Evolutionary conservation across 1,140 invertebrate species (phyloP), one percentile per base, ranked within the genome.

Genomic region (Chrysoperla carnea): DNA sequence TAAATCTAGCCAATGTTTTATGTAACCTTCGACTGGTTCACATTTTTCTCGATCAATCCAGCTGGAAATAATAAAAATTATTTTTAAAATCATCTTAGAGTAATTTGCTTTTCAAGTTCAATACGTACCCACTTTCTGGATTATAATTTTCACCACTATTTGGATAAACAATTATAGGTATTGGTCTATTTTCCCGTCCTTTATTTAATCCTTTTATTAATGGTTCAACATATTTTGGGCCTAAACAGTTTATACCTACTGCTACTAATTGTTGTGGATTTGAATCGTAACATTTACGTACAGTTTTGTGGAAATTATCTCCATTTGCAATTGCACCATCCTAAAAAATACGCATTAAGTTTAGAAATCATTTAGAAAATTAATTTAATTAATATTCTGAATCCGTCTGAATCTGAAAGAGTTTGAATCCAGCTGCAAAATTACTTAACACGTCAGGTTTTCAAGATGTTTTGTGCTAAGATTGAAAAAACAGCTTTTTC

Each of bases 241-340:
- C 61, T 1, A 85, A 69, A 60, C 91, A 95, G 60, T 95, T 95
- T 0, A 89, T 73, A 1, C 90, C 91, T 38, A 93, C 70, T 3
- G 76, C 88, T 29, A 81, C 63, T 29, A 86, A 64, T 58, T 85
- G 76, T 12, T 75, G 62, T 4, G 73, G 70, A 50, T 70, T 72
- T 17, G 57, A 57, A 44, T 68, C 68, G 64, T 73, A 84, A 59
- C 75, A 81, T 44, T 59, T 64, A 48, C 68, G 47, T 3, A 54
- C 64, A 0, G 58, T 69, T 43, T 70, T 58, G 44, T 61, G 57
- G 47, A 92, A 85, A 42, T 64, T 67, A 51, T 88, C 85, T 6
- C 86, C 86, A 56, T 79, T 75, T 1, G 75, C 78, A 43, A 81
- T 70, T 31, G 68, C 17, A 23, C 17, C 17, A 23, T 23, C 17